Conservation (phyloP, 2,113 vertebrate species). For the Australoheros scitulus region DNA sequence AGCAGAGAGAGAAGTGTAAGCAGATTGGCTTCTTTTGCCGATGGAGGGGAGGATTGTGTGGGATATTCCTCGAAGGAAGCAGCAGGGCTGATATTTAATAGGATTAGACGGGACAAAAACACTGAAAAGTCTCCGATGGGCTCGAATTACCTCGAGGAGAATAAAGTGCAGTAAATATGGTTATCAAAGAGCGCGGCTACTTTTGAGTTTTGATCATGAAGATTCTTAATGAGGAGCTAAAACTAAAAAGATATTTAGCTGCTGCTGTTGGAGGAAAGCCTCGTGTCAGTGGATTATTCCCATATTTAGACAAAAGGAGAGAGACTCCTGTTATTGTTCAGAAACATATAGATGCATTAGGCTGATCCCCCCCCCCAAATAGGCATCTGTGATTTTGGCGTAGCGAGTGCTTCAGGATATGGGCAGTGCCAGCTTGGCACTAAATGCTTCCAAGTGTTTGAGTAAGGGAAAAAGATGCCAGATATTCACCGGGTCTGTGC, state of each 20-base stretch:
- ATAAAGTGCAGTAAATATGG: not conserved
- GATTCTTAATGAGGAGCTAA: not conserved
- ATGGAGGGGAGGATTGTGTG: conserved; percentile 9
- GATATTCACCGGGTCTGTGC: not conserved
- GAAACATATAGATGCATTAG: not conserved
- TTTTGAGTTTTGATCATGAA: conserved; percentile 6
- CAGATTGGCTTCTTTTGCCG: conserved; percentile 27
- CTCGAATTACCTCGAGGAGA: conserved; percentile 41
- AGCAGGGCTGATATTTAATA: conserved; percentile 65
- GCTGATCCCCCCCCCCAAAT: rapidly evolving
- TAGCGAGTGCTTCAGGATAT: conserved; percentile 6
- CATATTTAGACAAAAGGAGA: not conserved
- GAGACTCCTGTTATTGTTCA: not conserved
- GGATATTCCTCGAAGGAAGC: conserved; percentile 59
- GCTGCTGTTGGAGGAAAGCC: not conserved
- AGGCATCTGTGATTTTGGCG: not conserved
- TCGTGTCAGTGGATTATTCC: not conserved
- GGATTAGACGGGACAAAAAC: conserved; percentile 49
- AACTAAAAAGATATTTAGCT: not conserved
- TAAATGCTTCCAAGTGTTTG: not conserved
- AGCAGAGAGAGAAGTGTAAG: conserved; percentile 35
- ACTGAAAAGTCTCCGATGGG: conserved; percentile 36
- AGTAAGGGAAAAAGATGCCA: not conserved
- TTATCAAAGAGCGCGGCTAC: not conserved
- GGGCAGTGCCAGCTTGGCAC: not conserved